These are phyloP conservation scores for Euspilapteryx auroguttella DNA, from an alignment of 2,888 invertebrate species.

Conservation along the genomic window DNA sequence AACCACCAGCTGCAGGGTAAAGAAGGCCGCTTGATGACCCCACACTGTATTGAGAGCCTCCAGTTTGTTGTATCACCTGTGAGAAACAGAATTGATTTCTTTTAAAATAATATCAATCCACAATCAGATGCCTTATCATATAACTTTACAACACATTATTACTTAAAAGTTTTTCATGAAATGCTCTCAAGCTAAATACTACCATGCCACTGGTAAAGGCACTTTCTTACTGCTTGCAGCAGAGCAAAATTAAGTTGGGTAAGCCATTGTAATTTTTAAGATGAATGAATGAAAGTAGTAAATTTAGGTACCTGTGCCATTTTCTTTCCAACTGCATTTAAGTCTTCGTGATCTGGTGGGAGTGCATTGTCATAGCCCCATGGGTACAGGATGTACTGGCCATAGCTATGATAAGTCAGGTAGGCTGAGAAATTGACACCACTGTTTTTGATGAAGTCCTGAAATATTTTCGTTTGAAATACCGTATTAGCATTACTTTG, in stretches of 20 bases:
- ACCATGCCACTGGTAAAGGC: no score
- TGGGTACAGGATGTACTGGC: constrained; percentile 82
- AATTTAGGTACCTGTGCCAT: constrained; percentile 71
- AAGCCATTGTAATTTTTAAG: no score
- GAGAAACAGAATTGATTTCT: constrained; percentile 11
- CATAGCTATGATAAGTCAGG: constrained; percentile 82
- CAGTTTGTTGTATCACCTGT: constrained; percentile 61
- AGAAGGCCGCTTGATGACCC: constrained; percentile 78
- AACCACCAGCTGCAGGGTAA: constrained; percentile 80
- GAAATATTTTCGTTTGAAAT: no score
- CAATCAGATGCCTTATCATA: no score
- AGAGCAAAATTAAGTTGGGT: no score
- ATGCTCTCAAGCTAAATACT: no score
- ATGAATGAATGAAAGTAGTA: no score
- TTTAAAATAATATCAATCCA: no score
- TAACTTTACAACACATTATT: no score
- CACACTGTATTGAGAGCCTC: constrained; percentile 69
- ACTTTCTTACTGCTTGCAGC: no score
- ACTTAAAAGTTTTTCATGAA: no score
- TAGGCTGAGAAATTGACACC: constrained; percentile 68
- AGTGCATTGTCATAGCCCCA: constrained; percentile 81
- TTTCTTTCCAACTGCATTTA: constrained; percentile 69
- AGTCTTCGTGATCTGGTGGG: constrained; percentile 70
- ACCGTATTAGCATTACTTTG: no score
- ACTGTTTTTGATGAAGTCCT: constrained; percentile 51